A percentile compares a stretch with the other conserved stretches of the same genome.
phyloP scores from a whole-genome alignment of 2,888 invertebrate genomes.

The Malthinus flaveolus region DNA sequence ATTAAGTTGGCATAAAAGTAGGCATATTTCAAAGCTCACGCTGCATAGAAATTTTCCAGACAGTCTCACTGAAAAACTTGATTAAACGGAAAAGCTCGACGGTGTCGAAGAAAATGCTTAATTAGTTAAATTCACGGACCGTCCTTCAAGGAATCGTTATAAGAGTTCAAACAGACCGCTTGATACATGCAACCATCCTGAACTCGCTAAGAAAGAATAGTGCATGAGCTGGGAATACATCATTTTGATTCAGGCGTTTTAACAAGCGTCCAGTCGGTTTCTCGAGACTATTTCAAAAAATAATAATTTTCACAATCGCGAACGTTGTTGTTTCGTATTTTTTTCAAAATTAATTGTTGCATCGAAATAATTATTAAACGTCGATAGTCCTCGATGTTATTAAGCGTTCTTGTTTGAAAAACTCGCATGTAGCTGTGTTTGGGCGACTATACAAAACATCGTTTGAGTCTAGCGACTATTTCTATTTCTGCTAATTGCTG shows the following conservation, averaged over 20 bases:
- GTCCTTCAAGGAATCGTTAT: conserved; percentile 27
- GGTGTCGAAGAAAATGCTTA: conserved; percentile 21
- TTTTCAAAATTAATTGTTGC: not conserved
- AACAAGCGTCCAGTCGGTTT: conserved; percentile 16
- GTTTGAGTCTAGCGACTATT: conserved; percentile 45
- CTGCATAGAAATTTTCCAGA: too few relatives aligned
- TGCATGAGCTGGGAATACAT: conserved; percentile 14
- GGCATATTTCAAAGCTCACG: too few relatives aligned
- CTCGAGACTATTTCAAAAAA: not conserved
- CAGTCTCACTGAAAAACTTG: too few relatives aligned
- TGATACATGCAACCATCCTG: conserved; percentile 24
- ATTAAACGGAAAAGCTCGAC: conserved; percentile 6
- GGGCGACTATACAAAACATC: conserved; percentile 36
- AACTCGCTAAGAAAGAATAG: conserved; percentile 8
- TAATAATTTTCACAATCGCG: not conserved
- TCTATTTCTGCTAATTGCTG: conserved; percentile 57
- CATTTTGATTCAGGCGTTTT: conserved; percentile 10
- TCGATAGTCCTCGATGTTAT: conserved; percentile 18
- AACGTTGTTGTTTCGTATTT: not conserved
- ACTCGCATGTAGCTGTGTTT: conserved; percentile 30
- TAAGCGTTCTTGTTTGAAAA: conserved; percentile 32
- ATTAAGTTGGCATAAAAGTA: too few relatives aligned
- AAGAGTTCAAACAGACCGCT: conserved; percentile 30
- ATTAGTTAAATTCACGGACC: conserved; percentile 27
- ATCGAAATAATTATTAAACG: conserved; percentile 1